Evolutionary conservation across 1,140 invertebrate genomes (phyloP), one percentile per base, ranked within the genome.

Genomic region (Maniola jurtina): DNA sequence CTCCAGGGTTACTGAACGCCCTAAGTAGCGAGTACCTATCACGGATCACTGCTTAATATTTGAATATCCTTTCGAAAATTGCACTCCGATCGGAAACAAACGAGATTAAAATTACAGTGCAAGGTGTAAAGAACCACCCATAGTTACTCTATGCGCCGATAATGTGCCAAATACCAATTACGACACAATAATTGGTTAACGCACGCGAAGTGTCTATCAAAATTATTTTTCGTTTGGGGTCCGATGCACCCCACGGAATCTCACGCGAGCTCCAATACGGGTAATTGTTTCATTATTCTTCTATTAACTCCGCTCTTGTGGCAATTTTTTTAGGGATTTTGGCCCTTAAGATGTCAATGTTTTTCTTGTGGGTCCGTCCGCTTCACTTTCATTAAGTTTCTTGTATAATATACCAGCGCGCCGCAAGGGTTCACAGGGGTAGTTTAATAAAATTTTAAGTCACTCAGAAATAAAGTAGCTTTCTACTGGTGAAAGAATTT

Each of bases 201-300:
- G 74, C 88, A 90, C 88, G 88, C 86, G 75, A 90, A 86, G 76
- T 84, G 85, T 86, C 85, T 90, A 89, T 90, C 86, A 88, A 80
- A 87, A 85, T 86, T 85, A 84, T 87, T 80, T 74, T 83, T 75
- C 71, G 80, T 83, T 75, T 77, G 79, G 81, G 79, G 78, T 75
- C 64, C 60, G 79, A 80, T 80, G 78, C 83, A 80, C 84, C 81
- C 84, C 75, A 81, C 72, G 77, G 76, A 73, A 68, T 69, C 73
- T 72, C 87, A 89, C 87, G 87, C 86, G 79, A 89, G 59, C 81
- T 77, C 78, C 86, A 80, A 80, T 85, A 81, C 72, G 67, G 71
- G 79, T 90, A 89, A 90, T 90, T 88, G 86, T 88, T 90, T 87
- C 88, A 90, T 90, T 90, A 88, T 86, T 88, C 79, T 86, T 83